Evolutionary conservation across 2,888 invertebrate genomes (phyloP).

Genomic region (Pachycephus smyrnensis): DNA sequence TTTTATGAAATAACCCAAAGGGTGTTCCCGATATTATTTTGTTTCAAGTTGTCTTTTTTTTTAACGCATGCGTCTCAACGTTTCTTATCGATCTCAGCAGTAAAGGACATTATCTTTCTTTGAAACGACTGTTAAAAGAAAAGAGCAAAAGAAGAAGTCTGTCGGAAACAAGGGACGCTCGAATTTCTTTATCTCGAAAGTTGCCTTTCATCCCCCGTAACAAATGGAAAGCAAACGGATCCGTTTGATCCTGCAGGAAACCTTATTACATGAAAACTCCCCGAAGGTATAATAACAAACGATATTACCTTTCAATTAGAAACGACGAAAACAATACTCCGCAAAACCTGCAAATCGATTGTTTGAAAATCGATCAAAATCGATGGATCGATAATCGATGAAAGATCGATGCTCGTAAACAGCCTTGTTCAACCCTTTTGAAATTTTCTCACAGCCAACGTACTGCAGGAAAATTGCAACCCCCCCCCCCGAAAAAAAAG

Average conservation of each 20-base stretch:
- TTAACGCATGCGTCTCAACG: too few species aligned
- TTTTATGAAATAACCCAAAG: background rate
- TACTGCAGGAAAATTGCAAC: too few species aligned
- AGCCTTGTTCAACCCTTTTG: too few species aligned
- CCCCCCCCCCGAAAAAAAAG: too few species aligned
- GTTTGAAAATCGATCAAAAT: too few species aligned
- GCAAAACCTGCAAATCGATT: too few species aligned
- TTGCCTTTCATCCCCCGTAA: background rate
- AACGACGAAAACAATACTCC: background rate
- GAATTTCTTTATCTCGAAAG: background rate
- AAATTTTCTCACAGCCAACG: too few species aligned
- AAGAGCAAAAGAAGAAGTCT: background rate
- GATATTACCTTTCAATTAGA: background rate
- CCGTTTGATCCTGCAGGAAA: background rate
- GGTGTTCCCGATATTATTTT: background rate
- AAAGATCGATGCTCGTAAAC: too few species aligned
- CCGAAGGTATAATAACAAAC: background rate
- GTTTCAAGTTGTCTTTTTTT: background rate
- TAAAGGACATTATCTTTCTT: background rate
- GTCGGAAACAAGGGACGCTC: background rate
- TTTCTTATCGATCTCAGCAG: background rate
- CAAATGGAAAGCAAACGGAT: background rate
- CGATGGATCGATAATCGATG: too few species aligned
- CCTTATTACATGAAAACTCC: background rate
- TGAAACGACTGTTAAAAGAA: background rate